phyloP scores from a whole-genome alignment of 2,888 invertebrate species.

The Sesia apiformis region DNA sequence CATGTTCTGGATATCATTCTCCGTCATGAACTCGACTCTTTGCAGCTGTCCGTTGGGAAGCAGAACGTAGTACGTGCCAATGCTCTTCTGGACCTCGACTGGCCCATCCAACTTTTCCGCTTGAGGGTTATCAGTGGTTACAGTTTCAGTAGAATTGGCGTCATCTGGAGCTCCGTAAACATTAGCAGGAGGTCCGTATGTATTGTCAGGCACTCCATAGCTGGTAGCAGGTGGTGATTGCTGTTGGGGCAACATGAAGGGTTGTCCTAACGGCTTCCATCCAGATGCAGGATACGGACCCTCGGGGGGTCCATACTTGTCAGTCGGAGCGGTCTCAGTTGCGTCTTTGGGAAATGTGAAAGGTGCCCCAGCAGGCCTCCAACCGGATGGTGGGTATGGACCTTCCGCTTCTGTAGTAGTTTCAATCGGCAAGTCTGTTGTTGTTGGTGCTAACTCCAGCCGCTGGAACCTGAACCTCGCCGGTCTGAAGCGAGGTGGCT shows the following conservation, averaged over 20 bases:
- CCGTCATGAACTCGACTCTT: slow-evolving; percentile 73
- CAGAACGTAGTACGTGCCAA: slow-evolving; percentile 77
- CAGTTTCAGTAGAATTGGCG: slow-evolving; percentile 21
- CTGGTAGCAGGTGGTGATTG: slow-evolving; percentile 32
- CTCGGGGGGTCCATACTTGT: slow-evolving; percentile 33
- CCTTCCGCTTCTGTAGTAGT: slow-evolving; percentile 34
- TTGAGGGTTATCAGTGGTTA: slow-evolving; percentile 42
- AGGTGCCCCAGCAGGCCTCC: slow-evolving; percentile 52
- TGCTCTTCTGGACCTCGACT: slow-evolving; percentile 61
- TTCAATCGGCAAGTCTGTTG: slow-evolving; percentile 50
- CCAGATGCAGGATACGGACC: slow-evolving; percentile 57
- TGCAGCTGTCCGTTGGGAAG: slow-evolving; percentile 78
- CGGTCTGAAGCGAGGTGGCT: slow-evolving; percentile 58
- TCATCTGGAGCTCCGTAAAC: slow-evolving; percentile 34
- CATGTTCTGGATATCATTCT: slow-evolving; percentile 71
- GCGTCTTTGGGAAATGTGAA: slow-evolving; percentile 33
- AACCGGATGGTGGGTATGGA: slow-evolving; percentile 36
- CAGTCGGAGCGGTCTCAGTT: slow-evolving; percentile 21
- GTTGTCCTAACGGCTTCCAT: slow-evolving; percentile 55
- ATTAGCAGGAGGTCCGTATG: slow-evolving; percentile 39
- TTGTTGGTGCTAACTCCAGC: slow-evolving; percentile 57
- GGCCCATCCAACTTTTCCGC: slow-evolving; percentile 48
- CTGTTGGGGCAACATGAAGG: slow-evolving; percentile 50
- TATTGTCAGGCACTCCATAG: slow-evolving; percentile 42
- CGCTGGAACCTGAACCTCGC: slow-evolving; percentile 64